These are phyloP conservation scores for Pelodytes ibericus DNA, from an alignment of 2,797 vertebrate species.

Conservation along the genomic window DNA sequence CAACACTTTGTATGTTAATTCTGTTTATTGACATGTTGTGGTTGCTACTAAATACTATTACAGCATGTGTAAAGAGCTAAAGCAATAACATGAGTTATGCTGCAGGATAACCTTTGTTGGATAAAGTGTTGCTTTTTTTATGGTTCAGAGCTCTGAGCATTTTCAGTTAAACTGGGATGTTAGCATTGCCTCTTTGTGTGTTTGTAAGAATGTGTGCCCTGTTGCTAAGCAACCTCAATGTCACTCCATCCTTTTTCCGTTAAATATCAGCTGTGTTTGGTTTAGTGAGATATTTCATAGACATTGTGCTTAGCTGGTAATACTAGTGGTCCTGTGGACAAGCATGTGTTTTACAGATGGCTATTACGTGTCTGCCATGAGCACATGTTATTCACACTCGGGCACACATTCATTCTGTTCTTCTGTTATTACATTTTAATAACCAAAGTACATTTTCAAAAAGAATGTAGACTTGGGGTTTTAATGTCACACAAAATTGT, in stretches of 20 bases:
- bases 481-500: slow-evolving; percentile 78
- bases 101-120: background rate
- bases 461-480: slow-evolving; percentile 81
- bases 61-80: background rate
- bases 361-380: background rate
- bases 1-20: background rate
- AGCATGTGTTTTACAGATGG: background rate
- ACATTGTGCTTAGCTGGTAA: background rate
- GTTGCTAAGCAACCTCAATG: too few relatives aligned
- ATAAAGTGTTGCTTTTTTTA: background rate
- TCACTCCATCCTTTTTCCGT: too few relatives aligned
- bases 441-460: slow-evolving; percentile 92
- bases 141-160: background rate
- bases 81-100: slow-evolving; percentile 8
- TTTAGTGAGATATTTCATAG: too few relatives aligned
- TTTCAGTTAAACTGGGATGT: background rate
- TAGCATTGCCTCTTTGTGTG: background rate
- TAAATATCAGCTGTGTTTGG: too few relatives aligned
- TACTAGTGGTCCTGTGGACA: background rate
- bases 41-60: background rate
- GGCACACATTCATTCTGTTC: slow-evolving; percentile 61
- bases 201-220: too few relatives aligned
- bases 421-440: slow-evolving; percentile 75
- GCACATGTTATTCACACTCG: background rate
- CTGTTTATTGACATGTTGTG: background rate